A percentile compares a stretch with the other conserved stretches of the same genome.
phyloP scores from a whole-genome alignment of 92 coral and sea anemone species.

The Porites evermanni region DNA sequence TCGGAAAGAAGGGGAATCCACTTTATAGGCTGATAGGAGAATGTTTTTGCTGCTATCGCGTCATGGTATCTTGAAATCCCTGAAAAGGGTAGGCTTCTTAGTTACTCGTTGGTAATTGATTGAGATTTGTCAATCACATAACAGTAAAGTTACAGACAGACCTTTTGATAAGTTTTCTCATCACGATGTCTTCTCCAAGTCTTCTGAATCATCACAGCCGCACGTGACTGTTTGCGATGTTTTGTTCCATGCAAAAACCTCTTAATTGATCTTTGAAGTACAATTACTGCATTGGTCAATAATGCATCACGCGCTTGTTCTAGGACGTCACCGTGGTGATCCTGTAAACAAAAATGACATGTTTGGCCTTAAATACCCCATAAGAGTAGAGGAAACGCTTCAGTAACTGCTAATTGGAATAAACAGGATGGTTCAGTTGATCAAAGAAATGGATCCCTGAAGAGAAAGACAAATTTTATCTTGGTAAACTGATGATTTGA shows the following conservation, averaged over 20 bases:
- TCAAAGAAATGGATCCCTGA: too few relatives aligned
- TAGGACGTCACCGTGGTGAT: conserved; percentile 82
- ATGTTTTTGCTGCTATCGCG: too few relatives aligned
- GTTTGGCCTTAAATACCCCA: too few relatives aligned
- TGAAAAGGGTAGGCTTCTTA: background rate
- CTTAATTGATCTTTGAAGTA: conserved; percentile 86
- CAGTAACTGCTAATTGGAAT: too few relatives aligned
- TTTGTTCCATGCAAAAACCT: conserved; percentile 67
- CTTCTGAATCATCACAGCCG: conserved; percentile 82
- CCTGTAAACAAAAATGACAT: conserved; percentile 45
- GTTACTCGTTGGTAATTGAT: background rate
- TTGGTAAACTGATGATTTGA: too few relatives aligned
- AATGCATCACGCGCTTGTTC: conserved; percentile 86
- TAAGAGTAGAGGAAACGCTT: too few relatives aligned
- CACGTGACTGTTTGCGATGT: conserved; percentile 41
- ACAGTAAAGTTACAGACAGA: conserved; percentile 17
- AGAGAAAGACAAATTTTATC: too few relatives aligned
- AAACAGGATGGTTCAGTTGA: too few relatives aligned
- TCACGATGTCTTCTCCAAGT: conserved; percentile 84
- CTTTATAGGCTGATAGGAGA: too few relatives aligned
- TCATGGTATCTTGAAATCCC: background rate
- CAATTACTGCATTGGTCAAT: conserved; percentile 81
- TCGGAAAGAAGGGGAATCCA: too few relatives aligned
- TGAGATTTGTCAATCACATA: background rate
- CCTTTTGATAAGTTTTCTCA: conserved; percentile 71